Base-by-base conservation (phyloP, 2,797 vertebrate species). In the Thalassophryne amazonica region DNA sequence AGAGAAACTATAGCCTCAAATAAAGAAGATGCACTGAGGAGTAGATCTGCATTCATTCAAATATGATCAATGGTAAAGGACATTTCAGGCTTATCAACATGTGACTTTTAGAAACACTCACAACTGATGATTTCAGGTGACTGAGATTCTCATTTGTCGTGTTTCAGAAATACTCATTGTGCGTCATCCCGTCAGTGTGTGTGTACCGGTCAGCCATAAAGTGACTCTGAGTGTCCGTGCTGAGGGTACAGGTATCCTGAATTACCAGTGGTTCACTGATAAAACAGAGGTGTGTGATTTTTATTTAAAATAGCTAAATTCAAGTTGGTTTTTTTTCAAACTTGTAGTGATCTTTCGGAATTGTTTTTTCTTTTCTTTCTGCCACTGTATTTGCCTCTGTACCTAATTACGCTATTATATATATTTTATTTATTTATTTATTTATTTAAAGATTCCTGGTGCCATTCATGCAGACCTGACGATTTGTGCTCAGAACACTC, bases 221-320 rank as follows among this genome's bases (percentile, higher is more conserved):
- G 81, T 93, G 51, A 83, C 74, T 0, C 84, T 95, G 59, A 81
- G 81, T 6, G 93, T 94, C 60, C 62, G 81, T 6, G 93, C 93
- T 0, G 60, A 86, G 59, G 89, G 92, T 6, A 64, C 34, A 7
- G 78, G 81, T 0, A 8, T 52, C 1, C 80, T 94, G 31, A 64
- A 45, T 8, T 94, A 93, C 84, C 94, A 95, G 80, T 95, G 94
- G 94, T 94, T 95, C 58, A 86, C 83, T 37, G 55, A 73, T 15
- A 25, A 60, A 1, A 40, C 57, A 1, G 88, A 91, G 89, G 93
- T 94, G 66, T 67, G 83, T 62, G 23, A 19, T 15, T 24, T 27
- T 40, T 2, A 19, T 4, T 6, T 10, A 14, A 11, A 38, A 47
- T 14, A 7, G 11, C 24, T 5, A 1, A 13, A 6, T 12, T 29